These are phyloP conservation scores for Anoplolepis gracilipes DNA, from an alignment of 1,140 invertebrate species.

Conservation along the genomic window DNA sequence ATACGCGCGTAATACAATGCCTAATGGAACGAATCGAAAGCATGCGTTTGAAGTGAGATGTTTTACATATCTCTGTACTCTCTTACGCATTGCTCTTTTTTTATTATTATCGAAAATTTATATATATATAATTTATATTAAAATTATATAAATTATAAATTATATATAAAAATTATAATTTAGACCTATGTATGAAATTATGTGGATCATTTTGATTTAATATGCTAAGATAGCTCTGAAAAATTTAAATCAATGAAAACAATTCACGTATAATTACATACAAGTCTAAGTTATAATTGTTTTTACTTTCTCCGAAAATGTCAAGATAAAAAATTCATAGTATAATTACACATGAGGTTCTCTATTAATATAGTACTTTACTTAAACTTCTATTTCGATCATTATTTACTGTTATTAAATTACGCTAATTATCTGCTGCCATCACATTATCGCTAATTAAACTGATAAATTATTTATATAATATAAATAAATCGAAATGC, in stretches of 20 bases:
- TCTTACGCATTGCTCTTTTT: not conserved
- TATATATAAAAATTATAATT: no score
- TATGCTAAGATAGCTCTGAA: no score
- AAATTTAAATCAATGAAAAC: not conserved
- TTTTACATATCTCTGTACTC: not conserved
- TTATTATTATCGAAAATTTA: not conserved
- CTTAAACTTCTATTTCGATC: not conserved
- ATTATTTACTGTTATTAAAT: conserved; percentile 1
- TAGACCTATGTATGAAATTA: no score
- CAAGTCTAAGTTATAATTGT: not conserved
- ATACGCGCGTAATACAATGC: not conserved
- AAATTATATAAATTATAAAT: no score
- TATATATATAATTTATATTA: no score
- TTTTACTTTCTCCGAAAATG: not conserved
- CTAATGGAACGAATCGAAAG: not conserved
- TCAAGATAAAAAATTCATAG: not conserved
- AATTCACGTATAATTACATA: not conserved
- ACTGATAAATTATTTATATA: not conserved
- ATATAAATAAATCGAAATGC: conserved; percentile 20
- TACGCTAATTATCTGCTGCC: no score
- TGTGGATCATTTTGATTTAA: no score
- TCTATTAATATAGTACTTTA: not conserved
- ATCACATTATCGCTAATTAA: not conserved
- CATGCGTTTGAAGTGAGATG: not conserved
- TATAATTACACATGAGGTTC: not conserved